Percentiles rank a stretch among this genome's conserved stretches.
These are phyloP conservation scores for Prionailurus bengalensis DNA, from an alignment of 2,113 vertebrate species.

Conservation along the genomic window DNA sequence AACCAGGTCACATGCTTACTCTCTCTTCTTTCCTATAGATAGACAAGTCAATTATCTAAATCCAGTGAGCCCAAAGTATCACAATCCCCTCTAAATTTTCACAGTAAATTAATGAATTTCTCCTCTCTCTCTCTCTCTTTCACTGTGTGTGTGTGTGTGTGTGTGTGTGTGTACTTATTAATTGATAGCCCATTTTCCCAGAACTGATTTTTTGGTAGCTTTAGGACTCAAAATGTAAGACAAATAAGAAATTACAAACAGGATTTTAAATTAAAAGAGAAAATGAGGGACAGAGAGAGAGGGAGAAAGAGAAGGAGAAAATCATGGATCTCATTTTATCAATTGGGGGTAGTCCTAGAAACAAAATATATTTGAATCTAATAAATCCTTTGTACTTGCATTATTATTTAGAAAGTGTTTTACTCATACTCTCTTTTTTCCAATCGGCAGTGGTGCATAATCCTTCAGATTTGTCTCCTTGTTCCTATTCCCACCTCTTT, in stretches of 20 bases:
- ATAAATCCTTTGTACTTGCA: not conserved
- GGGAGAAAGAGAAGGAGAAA: not conserved
- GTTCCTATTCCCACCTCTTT: not conserved
- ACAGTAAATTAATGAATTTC: not conserved
- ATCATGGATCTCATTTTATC: not conserved
- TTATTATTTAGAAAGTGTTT: not conserved
- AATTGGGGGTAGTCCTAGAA: not conserved
- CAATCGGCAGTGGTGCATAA: not conserved
- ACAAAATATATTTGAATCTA: not conserved
- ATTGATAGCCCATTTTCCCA: not conserved
- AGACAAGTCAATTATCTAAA: not conserved
- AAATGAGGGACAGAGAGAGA: not conserved
- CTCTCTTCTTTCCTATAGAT: not conserved
- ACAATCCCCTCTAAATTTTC: not conserved
- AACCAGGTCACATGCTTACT: not conserved
- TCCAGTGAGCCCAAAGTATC: not conserved
- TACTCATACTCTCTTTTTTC: not conserved
- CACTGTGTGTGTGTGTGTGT: not conserved
- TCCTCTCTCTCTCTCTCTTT: not conserved
- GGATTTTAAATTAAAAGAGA: conserved; percentile 15
- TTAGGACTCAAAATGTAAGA: conserved; percentile 28
- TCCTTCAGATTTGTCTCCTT: conserved; percentile 17
- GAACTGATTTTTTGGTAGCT: not conserved
- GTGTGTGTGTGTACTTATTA: not conserved
- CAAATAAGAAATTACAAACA: not conserved